Evolutionary conservation across 1,140 invertebrate species (phyloP).

Genomic region (Octopus bimaculoides): DNA sequence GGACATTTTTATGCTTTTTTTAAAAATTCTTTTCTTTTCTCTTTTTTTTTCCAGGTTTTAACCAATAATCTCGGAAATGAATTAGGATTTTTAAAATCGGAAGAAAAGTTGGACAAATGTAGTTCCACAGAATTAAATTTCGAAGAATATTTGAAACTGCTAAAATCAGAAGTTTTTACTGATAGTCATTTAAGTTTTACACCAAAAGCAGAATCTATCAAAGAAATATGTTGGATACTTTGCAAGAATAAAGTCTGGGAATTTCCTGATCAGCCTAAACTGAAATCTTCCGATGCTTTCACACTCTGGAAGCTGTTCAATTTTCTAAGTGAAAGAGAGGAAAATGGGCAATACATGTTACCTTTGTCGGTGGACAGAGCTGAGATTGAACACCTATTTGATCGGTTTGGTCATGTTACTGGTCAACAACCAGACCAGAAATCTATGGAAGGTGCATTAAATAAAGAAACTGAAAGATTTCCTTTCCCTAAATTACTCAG

Average conservation of each 20-base stretch:
- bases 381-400: conserved; percentile 48
- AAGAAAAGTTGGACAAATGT: conserved; percentile 74
- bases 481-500: conserved; percentile 69
- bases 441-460: conserved; percentile 5
- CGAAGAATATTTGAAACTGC: conserved; percentile 72
- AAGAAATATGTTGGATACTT: conserved; percentile 75
- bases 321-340: conserved; percentile 65
- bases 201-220: conserved; percentile 63
- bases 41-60: conserved; percentile 63
- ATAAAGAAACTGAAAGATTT: conserved; percentile 52
- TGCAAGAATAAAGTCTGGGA: conserved; percentile 67
- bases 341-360: conserved; percentile 34
- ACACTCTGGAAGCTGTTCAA: conserved; percentile 78
- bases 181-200: conserved; percentile 44
- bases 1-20: too few species aligned
- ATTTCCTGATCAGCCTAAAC: conserved; percentile 58
- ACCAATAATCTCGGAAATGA: conserved; percentile 72
- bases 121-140: conserved; percentile 68
- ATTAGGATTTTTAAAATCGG: conserved; percentile 71
- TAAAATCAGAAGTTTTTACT: conserved; percentile 72
- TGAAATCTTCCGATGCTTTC: conserved; percentile 68
- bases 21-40: not conserved
- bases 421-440: conserved; percentile 29
- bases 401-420: conserved; percentile 43
- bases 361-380: conserved; percentile 48